Conservation (phyloP, 2,888 invertebrate species). For the Xestoiulus laeticollis region DNA sequence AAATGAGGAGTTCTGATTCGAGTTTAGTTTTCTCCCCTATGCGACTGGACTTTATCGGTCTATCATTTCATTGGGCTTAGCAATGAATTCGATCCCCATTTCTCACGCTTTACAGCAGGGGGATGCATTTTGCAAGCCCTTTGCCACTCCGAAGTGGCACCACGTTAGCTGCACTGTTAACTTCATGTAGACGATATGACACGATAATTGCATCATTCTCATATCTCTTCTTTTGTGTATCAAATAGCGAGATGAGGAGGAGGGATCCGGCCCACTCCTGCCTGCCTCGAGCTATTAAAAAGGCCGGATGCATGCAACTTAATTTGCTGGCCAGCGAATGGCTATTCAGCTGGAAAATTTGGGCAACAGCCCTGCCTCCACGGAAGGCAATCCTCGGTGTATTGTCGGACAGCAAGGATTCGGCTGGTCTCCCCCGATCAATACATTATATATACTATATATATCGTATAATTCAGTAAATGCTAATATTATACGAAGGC, state of each 20-base stretch:
- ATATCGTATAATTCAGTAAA: conserved; percentile 43
- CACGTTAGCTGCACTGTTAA: conserved; percentile 41
- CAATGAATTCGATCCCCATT: not conserved
- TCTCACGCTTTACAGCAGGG: not conserved
- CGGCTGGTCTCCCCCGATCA: conserved; percentile 31
- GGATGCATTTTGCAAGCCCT: not conserved
- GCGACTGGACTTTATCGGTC: not conserved
- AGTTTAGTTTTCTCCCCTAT: not conserved
- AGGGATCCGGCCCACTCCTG: conserved; percentile 19
- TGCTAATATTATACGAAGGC: conserved; percentile 27
- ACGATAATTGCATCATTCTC: not conserved
- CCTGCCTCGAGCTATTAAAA: not conserved
- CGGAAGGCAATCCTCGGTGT: not conserved
- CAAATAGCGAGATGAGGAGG: not conserved
- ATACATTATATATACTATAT: conserved; percentile 35
- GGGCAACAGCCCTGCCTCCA: conserved; percentile 16
- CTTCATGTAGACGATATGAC: not conserved
- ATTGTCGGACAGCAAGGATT: conserved; percentile 38
- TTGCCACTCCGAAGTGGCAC: not conserved
- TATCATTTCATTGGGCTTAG: not conserved
- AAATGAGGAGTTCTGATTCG: conserved; percentile 2
- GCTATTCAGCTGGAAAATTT: conserved; percentile 39
- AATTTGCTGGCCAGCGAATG: conserved; percentile 34
- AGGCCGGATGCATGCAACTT: conserved; percentile 38
- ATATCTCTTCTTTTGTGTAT: not conserved